These are phyloP conservation scores for Spea multiplicata DNA, from an alignment of 2,113 vertebrate species.

Conservation along the genomic window DNA sequence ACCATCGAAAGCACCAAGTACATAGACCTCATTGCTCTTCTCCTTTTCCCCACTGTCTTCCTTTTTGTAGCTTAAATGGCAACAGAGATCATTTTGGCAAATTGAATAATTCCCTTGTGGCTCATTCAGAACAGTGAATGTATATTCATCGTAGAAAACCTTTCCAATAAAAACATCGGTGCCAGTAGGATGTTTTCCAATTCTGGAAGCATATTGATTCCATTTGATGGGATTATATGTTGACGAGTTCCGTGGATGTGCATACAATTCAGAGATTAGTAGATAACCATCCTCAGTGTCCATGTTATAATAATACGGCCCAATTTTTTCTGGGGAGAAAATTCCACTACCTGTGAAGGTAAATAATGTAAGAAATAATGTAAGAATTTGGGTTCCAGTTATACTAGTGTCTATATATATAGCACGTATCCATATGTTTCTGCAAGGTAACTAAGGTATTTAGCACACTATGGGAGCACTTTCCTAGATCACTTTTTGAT, in stretches of 20 bases:
- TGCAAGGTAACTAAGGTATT: too few relatives aligned
- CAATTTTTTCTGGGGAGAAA: conserved; percentile 36
- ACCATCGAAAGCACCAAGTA: conserved; percentile 53
- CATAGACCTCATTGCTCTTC: conserved; percentile 53
- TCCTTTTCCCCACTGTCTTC: conserved; percentile 1
- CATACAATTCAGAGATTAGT: conserved; percentile 51
- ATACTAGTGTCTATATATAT: too few relatives aligned
- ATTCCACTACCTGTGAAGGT: conserved; percentile 52
- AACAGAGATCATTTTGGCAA: conserved; percentile 58
- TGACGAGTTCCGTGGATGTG: not conserved
- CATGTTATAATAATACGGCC: conserved; percentile 53
- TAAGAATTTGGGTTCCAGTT: too few relatives aligned
- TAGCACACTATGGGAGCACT: too few relatives aligned
- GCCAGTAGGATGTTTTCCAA: conserved; percentile 11
- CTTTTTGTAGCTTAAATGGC: conserved; percentile 55
- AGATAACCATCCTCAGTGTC: conserved; percentile 54
- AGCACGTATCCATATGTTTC: too few relatives aligned
- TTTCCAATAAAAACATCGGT: conserved; percentile 45
- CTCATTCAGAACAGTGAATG: conserved; percentile 50
- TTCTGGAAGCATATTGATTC: conserved; percentile 43
- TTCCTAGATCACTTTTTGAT: too few relatives aligned
- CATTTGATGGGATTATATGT: conserved; percentile 46
- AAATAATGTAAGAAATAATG: too few relatives aligned
- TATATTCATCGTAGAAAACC: conserved; percentile 53
- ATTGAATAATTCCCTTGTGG: conserved; percentile 36